Conservation (phyloP, 2,797 vertebrate species). For the Gephyroberyx darwinii region DNA sequence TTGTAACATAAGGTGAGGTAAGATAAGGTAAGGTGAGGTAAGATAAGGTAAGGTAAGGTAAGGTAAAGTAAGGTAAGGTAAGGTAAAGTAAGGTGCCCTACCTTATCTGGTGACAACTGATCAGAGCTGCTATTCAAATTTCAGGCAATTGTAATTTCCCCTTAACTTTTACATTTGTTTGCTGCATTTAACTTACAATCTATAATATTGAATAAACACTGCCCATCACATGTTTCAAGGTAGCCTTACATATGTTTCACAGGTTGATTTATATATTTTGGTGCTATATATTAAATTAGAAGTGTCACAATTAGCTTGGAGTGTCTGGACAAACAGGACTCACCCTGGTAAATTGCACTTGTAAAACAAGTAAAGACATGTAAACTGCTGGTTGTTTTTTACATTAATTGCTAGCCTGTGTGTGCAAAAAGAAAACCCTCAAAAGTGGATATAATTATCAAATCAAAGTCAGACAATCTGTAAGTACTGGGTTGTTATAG, state of each 20-base stretch:
- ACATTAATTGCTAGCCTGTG: not conserved
- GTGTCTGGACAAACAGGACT: not conserved
- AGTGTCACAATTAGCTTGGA: not conserved
- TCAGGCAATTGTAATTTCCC: too few relatives aligned
- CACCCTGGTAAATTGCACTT: not conserved
- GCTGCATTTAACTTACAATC: not conserved
- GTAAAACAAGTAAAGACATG: not conserved
- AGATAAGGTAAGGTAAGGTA: too few relatives aligned
- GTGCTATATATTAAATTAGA: not conserved
- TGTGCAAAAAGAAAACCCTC: not conserved
- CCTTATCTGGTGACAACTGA: too few relatives aligned
- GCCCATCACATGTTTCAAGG: not conserved
- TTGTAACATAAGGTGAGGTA: not conserved
- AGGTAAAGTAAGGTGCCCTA: too few relatives aligned
- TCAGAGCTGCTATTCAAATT: too few relatives aligned
- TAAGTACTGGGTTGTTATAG: not conserved
- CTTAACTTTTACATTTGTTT: not conserved
- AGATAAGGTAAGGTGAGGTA: too few relatives aligned
- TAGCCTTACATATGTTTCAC: not conserved
- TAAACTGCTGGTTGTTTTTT: not conserved
- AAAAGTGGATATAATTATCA: not conserved
- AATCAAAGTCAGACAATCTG: not conserved
- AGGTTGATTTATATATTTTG: not conserved
- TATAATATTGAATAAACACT: not conserved
- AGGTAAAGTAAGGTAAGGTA: too few relatives aligned